phyloP scores from a whole-genome alignment of 2,113 vertebrate genomes.

The Planiliza haematocheilus region DNA sequence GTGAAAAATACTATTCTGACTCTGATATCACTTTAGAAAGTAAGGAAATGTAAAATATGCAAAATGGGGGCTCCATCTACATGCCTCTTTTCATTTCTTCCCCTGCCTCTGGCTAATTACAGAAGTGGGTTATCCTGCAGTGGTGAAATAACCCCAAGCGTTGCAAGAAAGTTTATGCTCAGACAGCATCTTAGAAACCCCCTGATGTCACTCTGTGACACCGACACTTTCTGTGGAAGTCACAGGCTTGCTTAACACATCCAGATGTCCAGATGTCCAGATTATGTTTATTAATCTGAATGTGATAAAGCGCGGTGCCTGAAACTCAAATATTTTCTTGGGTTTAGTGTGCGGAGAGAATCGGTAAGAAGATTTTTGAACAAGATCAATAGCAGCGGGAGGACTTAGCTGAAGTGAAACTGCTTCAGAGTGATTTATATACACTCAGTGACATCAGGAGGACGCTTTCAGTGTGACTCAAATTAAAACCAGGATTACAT shows the following conservation, averaged over 20 bases:
- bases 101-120: slow-evolving; percentile 23
- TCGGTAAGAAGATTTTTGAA: slow-evolving; percentile 8
- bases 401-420: slow-evolving; percentile 38
- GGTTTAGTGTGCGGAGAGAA: neutral
- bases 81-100: slow-evolving; percentile 30
- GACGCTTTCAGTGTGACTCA: too few species aligned
- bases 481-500: too few species aligned
- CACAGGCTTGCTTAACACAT: slow-evolving; percentile 41
- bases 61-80: slow-evolving; percentile 10
- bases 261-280: slow-evolving; percentile 6
- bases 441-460: slow-evolving; percentile 63
- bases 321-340: slow-evolving; percentile 10
- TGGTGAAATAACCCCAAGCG: slow-evolving; percentile 38
- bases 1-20: slow-evolving; percentile 12
- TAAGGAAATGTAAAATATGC: slow-evolving; percentile 32
- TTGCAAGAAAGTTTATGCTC: slow-evolving; percentile 16
- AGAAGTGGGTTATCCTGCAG: slow-evolving; percentile 18
- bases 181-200: slow-evolving; percentile 37
- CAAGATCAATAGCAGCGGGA: slow-evolving; percentile 21
- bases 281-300: slow-evolving; percentile 7
- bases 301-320: neutral
- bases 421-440: slow-evolving; percentile 59
- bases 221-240: slow-evolving; percentile 12
- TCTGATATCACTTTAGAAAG: slow-evolving; percentile 24
- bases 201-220: slow-evolving; percentile 50